Conservation (phyloP, 2,113 vertebrate genomes). For the Prinia subflava region DNA sequence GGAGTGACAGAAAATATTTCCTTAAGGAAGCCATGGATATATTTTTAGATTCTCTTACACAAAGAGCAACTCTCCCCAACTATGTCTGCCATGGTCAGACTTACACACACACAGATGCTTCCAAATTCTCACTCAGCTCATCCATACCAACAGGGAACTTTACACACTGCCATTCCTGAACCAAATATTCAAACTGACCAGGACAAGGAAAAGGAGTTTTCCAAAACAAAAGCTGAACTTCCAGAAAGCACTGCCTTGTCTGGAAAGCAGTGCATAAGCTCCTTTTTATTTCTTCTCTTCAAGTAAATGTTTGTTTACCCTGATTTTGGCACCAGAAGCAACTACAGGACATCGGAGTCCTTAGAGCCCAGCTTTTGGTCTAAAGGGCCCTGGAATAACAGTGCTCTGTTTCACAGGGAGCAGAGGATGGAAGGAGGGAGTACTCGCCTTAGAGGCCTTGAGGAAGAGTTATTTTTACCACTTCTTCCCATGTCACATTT, state of each 20-base stretch:
- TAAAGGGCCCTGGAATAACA: neutral
- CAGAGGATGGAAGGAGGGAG: neutral
- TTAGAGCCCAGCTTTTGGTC: neutral
- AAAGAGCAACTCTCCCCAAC: neutral
- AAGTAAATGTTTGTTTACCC: neutral
- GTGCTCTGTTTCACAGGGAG: neutral
- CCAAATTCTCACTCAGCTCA: neutral
- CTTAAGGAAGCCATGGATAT: neutral
- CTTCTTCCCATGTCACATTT: neutral
- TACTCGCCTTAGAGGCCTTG: neutral
- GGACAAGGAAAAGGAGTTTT: neutral
- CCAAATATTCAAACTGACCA: neutral
- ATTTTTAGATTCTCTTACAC: neutral
- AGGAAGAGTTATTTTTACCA: neutral
- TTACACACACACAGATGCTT: neutral
- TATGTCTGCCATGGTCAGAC: neutral
- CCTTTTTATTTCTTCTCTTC: neutral
- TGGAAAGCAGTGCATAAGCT: neutral
- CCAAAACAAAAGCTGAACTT: neutral
- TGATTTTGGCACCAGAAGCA: conserved; percentile 12
- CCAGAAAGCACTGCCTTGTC: neutral
- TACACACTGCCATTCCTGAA: neutral
- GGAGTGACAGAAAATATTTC: neutral
- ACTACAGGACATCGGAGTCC: neutral
- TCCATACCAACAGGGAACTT: neutral